A percentile compares a stretch with the other conserved stretches of the same genome.
These are phyloP conservation scores for Alviniconcha marisindica DNA, from an alignment of 1,140 invertebrate species.

Conservation along the genomic window DNA sequence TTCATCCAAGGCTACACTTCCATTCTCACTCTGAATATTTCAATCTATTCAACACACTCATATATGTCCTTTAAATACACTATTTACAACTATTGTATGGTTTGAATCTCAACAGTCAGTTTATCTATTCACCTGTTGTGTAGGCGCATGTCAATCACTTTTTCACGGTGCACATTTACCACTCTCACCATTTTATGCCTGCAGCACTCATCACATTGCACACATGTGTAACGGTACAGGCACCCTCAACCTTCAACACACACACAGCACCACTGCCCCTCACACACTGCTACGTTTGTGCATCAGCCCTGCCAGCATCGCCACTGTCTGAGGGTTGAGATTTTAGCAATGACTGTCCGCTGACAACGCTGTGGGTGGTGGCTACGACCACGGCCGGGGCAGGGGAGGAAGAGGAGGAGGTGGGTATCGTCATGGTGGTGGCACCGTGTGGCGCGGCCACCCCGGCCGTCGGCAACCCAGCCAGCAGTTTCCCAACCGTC, in stretches of 20 bases:
- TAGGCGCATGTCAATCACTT: too few species aligned
- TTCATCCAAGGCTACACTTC: too few species aligned
- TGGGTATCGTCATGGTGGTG: constrained; percentile 8
- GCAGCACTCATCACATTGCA: too few species aligned
- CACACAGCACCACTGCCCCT: neutral
- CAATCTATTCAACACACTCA: too few species aligned
- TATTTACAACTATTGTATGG: too few species aligned
- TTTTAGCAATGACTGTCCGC: constrained; percentile 18
- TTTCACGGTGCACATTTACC: too few species aligned
- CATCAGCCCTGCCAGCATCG: neutral
- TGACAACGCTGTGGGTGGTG: neutral
- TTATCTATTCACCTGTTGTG: too few species aligned
- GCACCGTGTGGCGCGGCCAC: neutral
- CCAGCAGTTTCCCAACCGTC: constrained; percentile 61
- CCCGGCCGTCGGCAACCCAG: constrained; percentile 16
- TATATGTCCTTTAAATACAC: too few species aligned
- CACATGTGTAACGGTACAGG: too few species aligned
- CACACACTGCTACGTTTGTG: neutral
- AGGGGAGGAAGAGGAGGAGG: constrained; percentile 5
- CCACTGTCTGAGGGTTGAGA: constrained; percentile 1
- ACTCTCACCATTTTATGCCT: too few species aligned
- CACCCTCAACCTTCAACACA: neutral
- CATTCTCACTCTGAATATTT: too few species aligned
- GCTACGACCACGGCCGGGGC: constrained; percentile 18
- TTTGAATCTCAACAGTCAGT: too few species aligned